Evolutionary conservation across 2,797 vertebrate species (phyloP).

Genomic region (Rhadinocentrus ornatus): DNA sequence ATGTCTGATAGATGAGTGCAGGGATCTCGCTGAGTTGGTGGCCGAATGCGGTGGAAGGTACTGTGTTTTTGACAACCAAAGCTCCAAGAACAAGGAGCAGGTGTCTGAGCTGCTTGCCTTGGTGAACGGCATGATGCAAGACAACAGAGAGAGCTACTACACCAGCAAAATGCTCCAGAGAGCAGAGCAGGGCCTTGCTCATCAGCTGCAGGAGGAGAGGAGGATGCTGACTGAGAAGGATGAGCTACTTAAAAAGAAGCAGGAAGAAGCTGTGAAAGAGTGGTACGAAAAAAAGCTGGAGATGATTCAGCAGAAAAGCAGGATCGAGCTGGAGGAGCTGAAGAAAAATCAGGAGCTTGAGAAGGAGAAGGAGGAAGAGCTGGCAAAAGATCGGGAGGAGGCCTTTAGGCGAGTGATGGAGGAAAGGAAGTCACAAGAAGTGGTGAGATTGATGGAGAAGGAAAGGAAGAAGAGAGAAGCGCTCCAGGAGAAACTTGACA

Average conservation of each 20-base stretch:
- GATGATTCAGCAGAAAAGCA: slow-evolving; percentile 34
- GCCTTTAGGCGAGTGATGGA: slow-evolving; percentile 30
- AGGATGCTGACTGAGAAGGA: slow-evolving; percentile 39
- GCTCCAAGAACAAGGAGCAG: slow-evolving; percentile 58
- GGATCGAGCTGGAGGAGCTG: slow-evolving; percentile 46
- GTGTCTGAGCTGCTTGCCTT: slow-evolving; percentile 55
- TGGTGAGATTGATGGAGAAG: slow-evolving; percentile 51
- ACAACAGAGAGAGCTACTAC: slow-evolving; percentile 51
- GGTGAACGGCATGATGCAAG: slow-evolving; percentile 50
- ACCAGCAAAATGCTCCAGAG: slow-evolving; percentile 54
- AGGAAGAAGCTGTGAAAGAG: slow-evolving; percentile 44
- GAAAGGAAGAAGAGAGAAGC: slow-evolving; percentile 54
- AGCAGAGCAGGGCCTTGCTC: slow-evolving; percentile 46
- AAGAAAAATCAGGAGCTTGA: slow-evolving; percentile 39
- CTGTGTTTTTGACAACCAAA: slow-evolving; percentile 71
- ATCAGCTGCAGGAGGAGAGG: slow-evolving; percentile 38
- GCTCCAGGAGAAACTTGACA: slow-evolving; percentile 48
- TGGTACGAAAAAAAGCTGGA: slow-evolving; percentile 53
- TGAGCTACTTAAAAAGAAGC: slow-evolving; percentile 31
- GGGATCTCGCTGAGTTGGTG: slow-evolving; percentile 59
- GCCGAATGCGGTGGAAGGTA: slow-evolving; percentile 61
- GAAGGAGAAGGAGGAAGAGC: slow-evolving; percentile 34
- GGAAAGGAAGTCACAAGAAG: slow-evolving; percentile 51
- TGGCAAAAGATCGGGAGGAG: slow-evolving; percentile 30
- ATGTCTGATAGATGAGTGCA: slow-evolving; percentile 50